Base-by-base conservation (phyloP, 2,113 vertebrate genomes). In the Trochalopteron elliotii region DNA sequence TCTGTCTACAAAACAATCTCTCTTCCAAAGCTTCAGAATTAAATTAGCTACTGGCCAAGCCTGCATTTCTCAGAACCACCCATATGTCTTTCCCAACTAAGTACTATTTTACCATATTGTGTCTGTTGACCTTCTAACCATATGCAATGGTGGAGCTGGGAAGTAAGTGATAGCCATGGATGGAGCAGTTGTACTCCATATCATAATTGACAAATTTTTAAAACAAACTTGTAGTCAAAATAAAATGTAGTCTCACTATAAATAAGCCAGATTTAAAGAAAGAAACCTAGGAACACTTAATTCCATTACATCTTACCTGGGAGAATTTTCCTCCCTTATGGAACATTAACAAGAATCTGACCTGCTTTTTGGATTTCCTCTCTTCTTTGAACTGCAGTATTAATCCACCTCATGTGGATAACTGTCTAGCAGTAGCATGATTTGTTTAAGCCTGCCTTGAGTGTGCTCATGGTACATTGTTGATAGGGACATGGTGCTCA, bases 1-100 rank as follows among this genome's bases (percentile, higher is more conserved):
- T 80, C 53, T 78, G 95, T 92, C 47, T 75, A 12, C 10, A 75
- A 63, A 50, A 40, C 55, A 75, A 28, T 82, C 17, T 89, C 10
- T 81, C 35, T 85, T 91, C n/a, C 49, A 89, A 80, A 78, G 56
- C 42, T 68, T 83, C 42, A 57, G 68, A 91, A 82, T 84, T 87
- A 75, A 95, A 82, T 77, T 59, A 78, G 52, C 33, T 83, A 16
- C 42, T 89, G 55, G 55, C 33, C 67, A 81, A 81, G 47, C 33
- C 35, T 87, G 47, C 17, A 22, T 63, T 84, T 95, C 53, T 87
- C 39, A 84, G 83, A 84, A 31, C 31, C n/a, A 25, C 44, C 25
- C 6, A 2, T 57, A 20, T 35, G 21, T 80, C 71, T 90, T 88
- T 86, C 19, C 37, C 63, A 77, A 2, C 27, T 56, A 64, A 90